Evolutionary conservation across 2,797 vertebrate genomes (phyloP).

Genomic region (Silurus lanzhouensis): DNA sequence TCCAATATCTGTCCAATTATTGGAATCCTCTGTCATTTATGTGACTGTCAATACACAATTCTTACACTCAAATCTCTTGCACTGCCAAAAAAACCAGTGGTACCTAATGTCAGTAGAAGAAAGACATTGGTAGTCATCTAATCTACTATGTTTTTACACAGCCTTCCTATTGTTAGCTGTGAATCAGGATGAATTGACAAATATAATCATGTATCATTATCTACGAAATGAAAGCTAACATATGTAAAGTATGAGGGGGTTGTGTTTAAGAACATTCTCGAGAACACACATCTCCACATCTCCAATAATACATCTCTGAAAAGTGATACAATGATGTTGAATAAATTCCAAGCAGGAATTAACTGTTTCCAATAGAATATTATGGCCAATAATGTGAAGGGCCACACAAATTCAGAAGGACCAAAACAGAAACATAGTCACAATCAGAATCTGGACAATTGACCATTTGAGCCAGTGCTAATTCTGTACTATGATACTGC

Average conservation of each 20-base stretch:
- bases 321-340: not conserved
- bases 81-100: not conserved
- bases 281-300: not conserved
- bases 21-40: constrained; percentile 25
- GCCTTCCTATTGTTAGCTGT: not conserved
- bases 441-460: not conserved
- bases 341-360: not conserved
- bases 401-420: not conserved
- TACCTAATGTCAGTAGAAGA: not conserved
- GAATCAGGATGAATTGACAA: not conserved
- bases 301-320: not conserved
- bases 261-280: not conserved
- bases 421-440: not conserved
- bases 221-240: not conserved
- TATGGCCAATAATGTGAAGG: not conserved
- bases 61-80: not conserved
- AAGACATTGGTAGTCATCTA: not conserved
- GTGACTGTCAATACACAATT: constrained; percentile 17
- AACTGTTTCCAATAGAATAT: not conserved
- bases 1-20: constrained; percentile 32
- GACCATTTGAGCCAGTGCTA: not conserved
- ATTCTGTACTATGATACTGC: not conserved
- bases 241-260: not conserved
- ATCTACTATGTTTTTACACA: not conserved
- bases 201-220: constrained; percentile 15